phyloP scores from a whole-genome alignment of 2,113 vertebrate species.

The Sinosuthora webbiana region DNA sequence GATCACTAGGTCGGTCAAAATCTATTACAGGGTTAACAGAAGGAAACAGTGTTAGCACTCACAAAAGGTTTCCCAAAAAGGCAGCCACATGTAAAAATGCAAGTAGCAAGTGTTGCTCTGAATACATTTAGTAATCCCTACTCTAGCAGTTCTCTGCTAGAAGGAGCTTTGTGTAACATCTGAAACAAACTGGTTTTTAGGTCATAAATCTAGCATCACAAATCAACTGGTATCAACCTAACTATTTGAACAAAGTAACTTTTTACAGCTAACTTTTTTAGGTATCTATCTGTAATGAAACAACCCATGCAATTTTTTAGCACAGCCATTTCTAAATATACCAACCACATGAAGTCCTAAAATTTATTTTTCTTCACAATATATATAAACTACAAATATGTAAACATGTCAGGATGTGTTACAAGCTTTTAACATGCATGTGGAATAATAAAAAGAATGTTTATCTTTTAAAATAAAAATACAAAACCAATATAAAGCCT shows the following conservation, averaged over 20 bases:
- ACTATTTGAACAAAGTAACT: not conserved
- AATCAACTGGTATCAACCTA: not conserved
- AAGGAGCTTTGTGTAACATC: not conserved
- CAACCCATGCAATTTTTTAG: not conserved
- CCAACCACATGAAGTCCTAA: not conserved
- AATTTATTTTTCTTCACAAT: not conserved
- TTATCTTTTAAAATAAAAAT: not conserved
- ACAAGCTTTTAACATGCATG: not conserved
- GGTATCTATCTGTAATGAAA: not conserved
- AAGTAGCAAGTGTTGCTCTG: not conserved
- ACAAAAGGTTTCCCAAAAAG: not conserved
- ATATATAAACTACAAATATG: not conserved
- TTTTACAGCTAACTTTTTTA: not conserved
- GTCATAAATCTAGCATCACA: not conserved
- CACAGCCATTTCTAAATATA: not conserved
- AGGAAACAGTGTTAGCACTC: not conserved
- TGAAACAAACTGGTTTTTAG: not conserved
- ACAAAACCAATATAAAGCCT: not conserved
- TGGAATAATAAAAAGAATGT: not conserved
- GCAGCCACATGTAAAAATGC: not conserved
- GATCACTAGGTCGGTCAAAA: conserved; percentile 84
- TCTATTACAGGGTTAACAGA: conserved; percentile 71
- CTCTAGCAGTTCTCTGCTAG: not conserved
- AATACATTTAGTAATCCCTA: not conserved
- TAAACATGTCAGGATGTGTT: not conserved